Evolutionary conservation across 2,888 invertebrate species (phyloP).

Genomic region (Meganola albula): DNA sequence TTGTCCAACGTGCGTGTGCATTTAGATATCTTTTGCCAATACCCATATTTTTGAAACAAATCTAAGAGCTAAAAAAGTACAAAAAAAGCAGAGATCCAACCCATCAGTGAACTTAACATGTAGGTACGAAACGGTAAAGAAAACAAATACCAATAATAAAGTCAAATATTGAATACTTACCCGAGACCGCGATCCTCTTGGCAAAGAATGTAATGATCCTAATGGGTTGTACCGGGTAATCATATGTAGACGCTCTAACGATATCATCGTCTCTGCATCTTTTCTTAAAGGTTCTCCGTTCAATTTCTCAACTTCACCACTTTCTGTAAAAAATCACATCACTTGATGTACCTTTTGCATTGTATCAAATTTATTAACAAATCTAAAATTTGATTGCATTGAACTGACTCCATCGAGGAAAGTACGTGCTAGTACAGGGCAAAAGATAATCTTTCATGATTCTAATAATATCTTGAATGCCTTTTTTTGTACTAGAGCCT

Average conservation of each 20-base stretch:
- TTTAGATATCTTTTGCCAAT: no score
- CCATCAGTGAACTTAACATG: slow-evolving; percentile 10
- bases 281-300: slow-evolving; percentile 80
- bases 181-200: slow-evolving; percentile 79
- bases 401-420: no score
- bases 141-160: neutral
- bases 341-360: neutral
- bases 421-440: no score
- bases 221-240: slow-evolving; percentile 87
- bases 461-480: no score
- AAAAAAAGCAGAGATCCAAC: no score
- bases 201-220: slow-evolving; percentile 84
- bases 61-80: no score
- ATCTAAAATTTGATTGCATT: no score
- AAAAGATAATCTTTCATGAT: no score
- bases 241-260: slow-evolving; percentile 83
- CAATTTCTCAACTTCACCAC: slow-evolving; percentile 80
- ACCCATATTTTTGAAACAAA: no score
- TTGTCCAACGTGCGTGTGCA: no score
- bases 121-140: neutral
- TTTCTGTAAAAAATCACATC: slow-evolving; percentile 51
- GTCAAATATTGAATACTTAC: slow-evolving; percentile 40
- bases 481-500: no score
- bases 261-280: slow-evolving; percentile 84
- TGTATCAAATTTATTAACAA: neutral